Evolutionary conservation across 2,113 vertebrate species (phyloP), one percentile per base, ranked within the genome.

Genomic region (Nothoprocta pentlandii): DNA sequence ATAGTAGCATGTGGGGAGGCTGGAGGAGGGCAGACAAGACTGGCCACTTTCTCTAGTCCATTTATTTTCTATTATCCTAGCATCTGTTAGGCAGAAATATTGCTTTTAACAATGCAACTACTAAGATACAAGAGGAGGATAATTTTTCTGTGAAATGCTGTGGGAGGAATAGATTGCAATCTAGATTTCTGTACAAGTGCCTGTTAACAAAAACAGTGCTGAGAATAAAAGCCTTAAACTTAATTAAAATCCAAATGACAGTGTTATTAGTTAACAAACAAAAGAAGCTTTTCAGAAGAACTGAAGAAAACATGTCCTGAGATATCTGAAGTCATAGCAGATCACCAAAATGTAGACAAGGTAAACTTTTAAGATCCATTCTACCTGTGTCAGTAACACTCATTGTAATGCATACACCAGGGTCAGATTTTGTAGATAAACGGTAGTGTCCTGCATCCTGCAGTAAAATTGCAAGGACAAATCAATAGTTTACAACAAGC

Each of bases 371-470:
- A 63, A 91, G 63, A 84, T 67, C 46, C 42, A 5, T 66, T 61
- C 12, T 10, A 10, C 13, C 53, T 54, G 7, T 41, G 10, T 28
- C 94, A 53, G 8, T 32, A 62, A 3, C 2, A 0, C 73, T 34
- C 9, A 25, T 56, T 70, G 34, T 30, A 78, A 23, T 8, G 34
- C 15, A 8, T 3, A 16, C 1, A 16, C 39, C 82, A 56, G 86
- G 22, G 32, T 14, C 2, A 2, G 39, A 53, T 9, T 4, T 87
- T 53, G 66, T 56, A 13, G 41, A 59, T 77, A 78, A 88, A 32
- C 17, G 87, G 58, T 68, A 0, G 0, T 34, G 53, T 53, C 14
- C 56, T 63, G 47, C n/a, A 51, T 9, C 12, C 6, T 36, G 3
- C n/a, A 39, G 16, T 56, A 10, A 47, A 79, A 87, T 21, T 42